Evolutionary conservation across 2,113 vertebrate genomes (phyloP).

Genomic region (Siniperca knerii): DNA sequence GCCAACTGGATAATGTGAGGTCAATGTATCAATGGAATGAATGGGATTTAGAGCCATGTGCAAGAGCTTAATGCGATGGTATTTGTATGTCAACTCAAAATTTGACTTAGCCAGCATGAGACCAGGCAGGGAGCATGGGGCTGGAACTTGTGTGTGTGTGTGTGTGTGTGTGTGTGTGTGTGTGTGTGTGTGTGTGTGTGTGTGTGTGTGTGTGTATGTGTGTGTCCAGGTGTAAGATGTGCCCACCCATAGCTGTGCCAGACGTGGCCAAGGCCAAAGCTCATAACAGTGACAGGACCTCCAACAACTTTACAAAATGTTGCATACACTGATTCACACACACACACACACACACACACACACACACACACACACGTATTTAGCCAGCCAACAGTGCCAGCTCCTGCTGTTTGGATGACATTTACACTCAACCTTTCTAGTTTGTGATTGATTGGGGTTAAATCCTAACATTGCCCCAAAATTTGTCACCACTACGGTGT

Average conservation of each 20-base stretch:
- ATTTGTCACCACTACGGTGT: conserved; percentile 66
- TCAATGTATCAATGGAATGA: conserved; percentile 79
- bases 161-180: conserved; percentile 25
- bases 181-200: conserved; percentile 16
- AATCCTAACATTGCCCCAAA: conserved; percentile 75
- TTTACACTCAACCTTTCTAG: conserved; percentile 79
- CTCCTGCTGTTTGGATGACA: conserved; percentile 80
- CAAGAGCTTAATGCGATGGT: conserved; percentile 78
- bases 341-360: conserved; percentile 48
- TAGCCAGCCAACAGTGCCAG: conserved; percentile 71
- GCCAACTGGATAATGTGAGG: conserved; percentile 77
- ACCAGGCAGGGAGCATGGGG: conserved; percentile 43
- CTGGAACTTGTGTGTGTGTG: conserved; percentile 30
- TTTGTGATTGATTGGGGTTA: conserved; percentile 81
- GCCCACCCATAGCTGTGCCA: conserved; percentile 69
- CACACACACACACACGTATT: conserved; percentile 51
- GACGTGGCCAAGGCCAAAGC: conserved; percentile 72
- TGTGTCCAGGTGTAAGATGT: conserved; percentile 54
- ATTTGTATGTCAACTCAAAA: conserved; percentile 79
- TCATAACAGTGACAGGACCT: conserved; percentile 68
- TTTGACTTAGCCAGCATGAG: conserved; percentile 69
- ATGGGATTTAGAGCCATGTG: conserved; percentile 81
- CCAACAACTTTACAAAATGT: conserved; percentile 60
- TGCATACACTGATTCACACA: conserved; percentile 18
- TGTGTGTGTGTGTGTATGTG: conserved; percentile 31